Percentiles rank a stretch among this genome's conserved stretches.
phyloP scores from a whole-genome alignment of 2,797 vertebrate genomes.

The Cirrhinus molitorella region DNA sequence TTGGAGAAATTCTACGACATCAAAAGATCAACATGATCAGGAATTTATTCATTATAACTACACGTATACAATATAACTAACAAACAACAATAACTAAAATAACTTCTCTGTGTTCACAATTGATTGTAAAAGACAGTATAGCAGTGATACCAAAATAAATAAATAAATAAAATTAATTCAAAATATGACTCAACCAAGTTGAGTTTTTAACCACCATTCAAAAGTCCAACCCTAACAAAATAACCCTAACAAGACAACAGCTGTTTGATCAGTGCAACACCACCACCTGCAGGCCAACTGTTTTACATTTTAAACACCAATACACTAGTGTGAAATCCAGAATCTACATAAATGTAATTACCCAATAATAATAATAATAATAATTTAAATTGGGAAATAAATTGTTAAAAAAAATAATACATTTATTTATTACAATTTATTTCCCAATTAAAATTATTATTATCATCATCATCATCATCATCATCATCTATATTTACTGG shows the following conservation, averaged over 20 bases:
- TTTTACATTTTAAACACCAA: neutral
- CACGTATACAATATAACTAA: neutral
- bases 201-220: neutral
- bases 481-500: no score
- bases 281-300: neutral
- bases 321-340: no score
- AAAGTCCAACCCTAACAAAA: neutral
- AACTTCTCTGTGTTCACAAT: no score
- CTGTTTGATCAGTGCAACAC: neutral
- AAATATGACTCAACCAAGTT: neutral
- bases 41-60: neutral
- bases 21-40: conserved; percentile 35
- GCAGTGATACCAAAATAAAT: neutral
- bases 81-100: no score
- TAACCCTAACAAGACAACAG: neutral
- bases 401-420: no score
- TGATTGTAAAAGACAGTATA: neutral
- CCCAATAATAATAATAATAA: no score
- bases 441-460: no score
- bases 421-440: no score
- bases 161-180: neutral
- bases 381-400: no score
- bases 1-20: conserved; percentile 94
- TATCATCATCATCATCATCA: no score
- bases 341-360: no score